Evolutionary conservation across 1,140 invertebrate species (phyloP).

Genomic region (Aphelinus certus): DNA sequence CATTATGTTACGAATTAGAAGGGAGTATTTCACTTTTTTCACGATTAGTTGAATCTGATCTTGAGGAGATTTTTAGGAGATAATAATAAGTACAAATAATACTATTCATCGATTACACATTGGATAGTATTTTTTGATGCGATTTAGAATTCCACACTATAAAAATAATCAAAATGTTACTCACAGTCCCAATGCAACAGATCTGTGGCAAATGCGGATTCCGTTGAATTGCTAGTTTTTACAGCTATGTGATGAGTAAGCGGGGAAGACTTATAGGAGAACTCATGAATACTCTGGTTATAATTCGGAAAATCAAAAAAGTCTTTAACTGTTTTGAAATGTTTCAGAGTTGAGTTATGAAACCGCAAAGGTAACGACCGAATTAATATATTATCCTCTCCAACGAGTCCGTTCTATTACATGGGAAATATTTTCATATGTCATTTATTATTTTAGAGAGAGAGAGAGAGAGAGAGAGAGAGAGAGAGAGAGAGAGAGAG

Average conservation of each 20-base stretch:
- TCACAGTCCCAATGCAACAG: too few species aligned
- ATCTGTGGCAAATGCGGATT: neutral
- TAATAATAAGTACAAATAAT: neutral
- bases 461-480: too few species aligned
- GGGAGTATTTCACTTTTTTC: too few species aligned
- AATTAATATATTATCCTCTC: neutral
- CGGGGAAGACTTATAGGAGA: neutral
- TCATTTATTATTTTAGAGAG: too few species aligned
- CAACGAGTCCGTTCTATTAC: neutral
- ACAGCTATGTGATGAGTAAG: neutral
- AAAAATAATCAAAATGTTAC: too few species aligned
- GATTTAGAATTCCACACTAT: neutral
- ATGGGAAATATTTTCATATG: neutral
- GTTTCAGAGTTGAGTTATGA: neutral
- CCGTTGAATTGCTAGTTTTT: neutral
- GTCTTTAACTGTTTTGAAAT: too few species aligned
- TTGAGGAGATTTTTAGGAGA: too few species aligned
- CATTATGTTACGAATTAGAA: too few species aligned
- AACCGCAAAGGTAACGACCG: neutral
- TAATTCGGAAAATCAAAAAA: too few species aligned
- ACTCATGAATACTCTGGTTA: too few species aligned
- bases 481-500: too few species aligned
- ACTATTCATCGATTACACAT: neutral
- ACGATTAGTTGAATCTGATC: too few species aligned
- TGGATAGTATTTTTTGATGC: neutral